Percentiles rank a stretch among this genome's conserved stretches.
Conservation (phyloP, 2,113 vertebrate genomes). For the Silurus asotus region DNA sequence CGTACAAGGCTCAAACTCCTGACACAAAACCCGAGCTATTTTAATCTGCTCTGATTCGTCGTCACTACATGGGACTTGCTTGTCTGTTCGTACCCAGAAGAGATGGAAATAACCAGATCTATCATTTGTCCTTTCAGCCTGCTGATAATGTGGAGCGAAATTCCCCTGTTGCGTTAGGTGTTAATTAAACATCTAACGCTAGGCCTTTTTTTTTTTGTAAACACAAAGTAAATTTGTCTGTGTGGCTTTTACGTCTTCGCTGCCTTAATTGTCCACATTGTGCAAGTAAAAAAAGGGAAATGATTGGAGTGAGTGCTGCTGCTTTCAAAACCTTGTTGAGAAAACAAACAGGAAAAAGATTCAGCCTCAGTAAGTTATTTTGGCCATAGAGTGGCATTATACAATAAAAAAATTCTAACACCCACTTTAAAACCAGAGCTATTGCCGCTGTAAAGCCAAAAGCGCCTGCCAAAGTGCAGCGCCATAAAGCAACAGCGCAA, state of each 20-base stretch:
- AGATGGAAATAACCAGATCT: not conserved
- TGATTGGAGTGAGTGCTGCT: not conserved
- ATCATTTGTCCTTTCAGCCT: not conserved
- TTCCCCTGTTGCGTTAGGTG: not conserved
- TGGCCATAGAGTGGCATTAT: not conserved
- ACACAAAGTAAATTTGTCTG: not conserved
- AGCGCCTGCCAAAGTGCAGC: not conserved
- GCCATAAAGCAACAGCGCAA: not conserved
- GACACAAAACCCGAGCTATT: slow-evolving; percentile 20
- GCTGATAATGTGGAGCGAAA: not conserved
- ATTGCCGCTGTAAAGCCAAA: slow-evolving; percentile 25
- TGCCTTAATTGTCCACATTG: not conserved
- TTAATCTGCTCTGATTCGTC: not conserved
- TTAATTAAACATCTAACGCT: slow-evolving; percentile 8
- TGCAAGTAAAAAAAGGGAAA: not conserved
- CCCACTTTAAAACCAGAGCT: not conserved
- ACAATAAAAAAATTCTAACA: slow-evolving; percentile 13
- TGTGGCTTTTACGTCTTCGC: not conserved
- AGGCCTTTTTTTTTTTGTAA: not conserved
- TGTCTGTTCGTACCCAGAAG: not conserved
- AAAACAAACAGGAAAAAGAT: not conserved
- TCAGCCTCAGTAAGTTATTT: not conserved
- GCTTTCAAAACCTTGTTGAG: not conserved
- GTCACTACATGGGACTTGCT: not conserved
- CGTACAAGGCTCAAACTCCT: not conserved